Evolutionary conservation across 2,113 vertebrate genomes (phyloP).

Genomic region (Acanthisitta chloris): DNA sequence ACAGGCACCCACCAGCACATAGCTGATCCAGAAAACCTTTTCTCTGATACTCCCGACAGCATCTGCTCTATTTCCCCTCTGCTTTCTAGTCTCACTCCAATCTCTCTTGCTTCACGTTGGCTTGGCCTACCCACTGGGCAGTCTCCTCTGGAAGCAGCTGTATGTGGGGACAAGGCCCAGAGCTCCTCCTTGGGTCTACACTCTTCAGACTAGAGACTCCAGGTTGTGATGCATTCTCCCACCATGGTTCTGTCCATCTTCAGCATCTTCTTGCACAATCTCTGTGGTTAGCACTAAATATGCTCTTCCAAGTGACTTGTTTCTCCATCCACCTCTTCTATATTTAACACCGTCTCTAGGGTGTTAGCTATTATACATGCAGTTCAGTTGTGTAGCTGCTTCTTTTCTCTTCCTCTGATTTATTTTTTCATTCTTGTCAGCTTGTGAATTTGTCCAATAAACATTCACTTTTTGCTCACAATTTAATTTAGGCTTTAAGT

Average conservation of each 20-base stretch:
- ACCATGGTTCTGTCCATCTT: rapidly evolving
- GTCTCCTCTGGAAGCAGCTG: neutral
- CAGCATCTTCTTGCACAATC: neutral
- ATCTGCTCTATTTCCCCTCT: neutral
- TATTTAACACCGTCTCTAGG: rapidly evolving
- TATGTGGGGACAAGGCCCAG: neutral
- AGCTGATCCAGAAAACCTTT: neutral
- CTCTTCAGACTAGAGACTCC: neutral
- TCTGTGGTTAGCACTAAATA: neutral
- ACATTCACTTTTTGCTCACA: neutral
- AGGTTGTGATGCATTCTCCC: neutral
- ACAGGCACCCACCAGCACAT: neutral
- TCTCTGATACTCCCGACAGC: neutral
- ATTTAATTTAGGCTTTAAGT: neutral
- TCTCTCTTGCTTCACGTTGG: neutral
- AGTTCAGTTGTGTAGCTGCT: neutral
- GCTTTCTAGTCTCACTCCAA: neutral
- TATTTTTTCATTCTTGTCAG: neutral
- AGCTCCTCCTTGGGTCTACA: rapidly evolving
- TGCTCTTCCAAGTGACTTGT: neutral
- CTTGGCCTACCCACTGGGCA: neutral
- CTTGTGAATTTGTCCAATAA: neutral
- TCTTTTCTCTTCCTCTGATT: neutral
- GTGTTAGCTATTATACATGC: neutral
- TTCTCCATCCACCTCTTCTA: neutral